These are phyloP conservation scores for Drosophila nikananu DNA, from an alignment of 1,140 invertebrate genomes.

Conservation along the genomic window DNA sequence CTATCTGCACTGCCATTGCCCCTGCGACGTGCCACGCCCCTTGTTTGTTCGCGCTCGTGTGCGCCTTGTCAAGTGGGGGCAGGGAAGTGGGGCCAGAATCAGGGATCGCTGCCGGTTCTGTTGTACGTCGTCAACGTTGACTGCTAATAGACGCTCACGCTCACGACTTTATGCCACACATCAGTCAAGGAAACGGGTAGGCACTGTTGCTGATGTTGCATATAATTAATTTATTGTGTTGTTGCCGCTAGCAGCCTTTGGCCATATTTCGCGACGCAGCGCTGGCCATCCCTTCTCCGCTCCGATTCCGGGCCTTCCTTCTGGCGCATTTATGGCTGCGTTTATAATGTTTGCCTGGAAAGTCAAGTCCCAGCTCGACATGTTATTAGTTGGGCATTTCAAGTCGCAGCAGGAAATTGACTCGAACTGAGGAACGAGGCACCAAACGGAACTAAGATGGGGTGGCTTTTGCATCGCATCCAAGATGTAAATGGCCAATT, in stretches of 20 bases:
- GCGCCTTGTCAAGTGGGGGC: conserved; percentile 59
- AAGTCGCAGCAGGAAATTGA: conserved; percentile 62
- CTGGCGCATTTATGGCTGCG: conserved; percentile 74
- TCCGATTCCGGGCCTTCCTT: conserved; percentile 41
- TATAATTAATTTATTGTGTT: conserved; percentile 84
- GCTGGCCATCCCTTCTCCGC: conserved; percentile 16
- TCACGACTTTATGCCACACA: conserved; percentile 78
- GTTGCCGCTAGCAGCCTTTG: conserved; percentile 71
- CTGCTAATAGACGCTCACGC: conserved; percentile 80
- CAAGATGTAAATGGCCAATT: conserved; percentile 41
- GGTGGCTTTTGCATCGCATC: conserved; percentile 30
- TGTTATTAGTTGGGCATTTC: conserved; percentile 70
- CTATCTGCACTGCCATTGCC: conserved; percentile 52
- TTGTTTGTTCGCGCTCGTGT: conserved; percentile 78
- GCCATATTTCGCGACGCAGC: conserved; percentile 63
- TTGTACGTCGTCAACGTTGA: conserved; percentile 75
- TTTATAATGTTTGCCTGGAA: conserved; percentile 63
- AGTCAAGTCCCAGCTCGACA: conserved; percentile 12
- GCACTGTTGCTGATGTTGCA: conserved; percentile 74
- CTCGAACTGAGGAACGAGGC: conserved; percentile 5
- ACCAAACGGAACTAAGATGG: background rate
- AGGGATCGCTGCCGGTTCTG: conserved; percentile 45
- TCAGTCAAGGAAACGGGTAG: conserved; percentile 29
- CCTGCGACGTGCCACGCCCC: conserved; percentile 54
- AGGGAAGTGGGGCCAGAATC: conserved; percentile 8